phyloP scores from a whole-genome alignment of 1,140 invertebrate genomes.

The Cryptotermes secundus region DNA sequence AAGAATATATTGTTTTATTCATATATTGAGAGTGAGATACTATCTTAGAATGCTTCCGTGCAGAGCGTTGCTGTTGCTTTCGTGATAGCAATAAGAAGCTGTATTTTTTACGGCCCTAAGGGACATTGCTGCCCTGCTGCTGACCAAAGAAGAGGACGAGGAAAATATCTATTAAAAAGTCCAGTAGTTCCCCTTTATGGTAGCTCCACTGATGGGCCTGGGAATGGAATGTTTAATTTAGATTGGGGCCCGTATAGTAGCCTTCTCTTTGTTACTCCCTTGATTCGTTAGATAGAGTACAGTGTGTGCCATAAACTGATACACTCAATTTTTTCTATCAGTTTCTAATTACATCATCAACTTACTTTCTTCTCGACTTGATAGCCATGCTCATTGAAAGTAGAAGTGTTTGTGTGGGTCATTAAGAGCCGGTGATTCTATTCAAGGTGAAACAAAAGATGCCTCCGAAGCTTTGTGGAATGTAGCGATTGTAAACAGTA shows the following conservation, averaged over 20 bases:
- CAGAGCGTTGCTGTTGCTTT: not conserved
- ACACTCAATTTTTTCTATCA: too few relatives aligned
- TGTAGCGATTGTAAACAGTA: too few relatives aligned
- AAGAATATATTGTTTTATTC: constrained; percentile 20
- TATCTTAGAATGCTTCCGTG: not conserved
- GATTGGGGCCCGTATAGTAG: not conserved
- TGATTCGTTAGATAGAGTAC: not conserved
- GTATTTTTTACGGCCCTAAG: constrained; percentile 2
- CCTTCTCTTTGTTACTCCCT: constrained; percentile 10
- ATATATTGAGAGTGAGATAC: not conserved
- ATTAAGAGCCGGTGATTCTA: too few relatives aligned
- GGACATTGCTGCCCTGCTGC: not conserved
- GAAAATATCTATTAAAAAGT: constrained; percentile 5
- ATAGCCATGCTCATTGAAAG: too few relatives aligned
- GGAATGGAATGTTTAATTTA: constrained; percentile 8
- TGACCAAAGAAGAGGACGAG: not conserved
- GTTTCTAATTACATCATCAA: too few relatives aligned
- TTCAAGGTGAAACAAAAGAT: too few relatives aligned
- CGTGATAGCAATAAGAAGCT: not conserved
- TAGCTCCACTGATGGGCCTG: not conserved
- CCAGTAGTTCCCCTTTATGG: not conserved
- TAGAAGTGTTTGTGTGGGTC: too few relatives aligned
- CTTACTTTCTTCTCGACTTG: too few relatives aligned
- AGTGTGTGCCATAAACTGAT: not conserved
- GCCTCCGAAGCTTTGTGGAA: too few relatives aligned